Conservation (phyloP, 37 sponge, comb jelly and placozoan genomes). For the Cliona cf. orientalis region DNA sequence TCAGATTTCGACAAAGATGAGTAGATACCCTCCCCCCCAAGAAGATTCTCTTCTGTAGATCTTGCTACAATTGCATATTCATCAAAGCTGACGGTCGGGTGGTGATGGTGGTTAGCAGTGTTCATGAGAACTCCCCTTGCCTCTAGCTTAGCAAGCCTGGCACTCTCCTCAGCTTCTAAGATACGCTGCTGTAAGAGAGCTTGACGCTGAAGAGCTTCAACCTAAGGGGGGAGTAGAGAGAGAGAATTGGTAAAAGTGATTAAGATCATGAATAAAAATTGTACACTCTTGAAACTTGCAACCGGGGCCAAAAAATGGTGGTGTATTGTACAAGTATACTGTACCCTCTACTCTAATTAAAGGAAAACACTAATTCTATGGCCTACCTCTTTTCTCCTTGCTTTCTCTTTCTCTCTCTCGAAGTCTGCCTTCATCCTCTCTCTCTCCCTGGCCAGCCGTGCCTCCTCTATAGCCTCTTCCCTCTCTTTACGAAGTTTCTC, state of each 20-base stretch:
- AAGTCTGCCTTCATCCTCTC: neutral
- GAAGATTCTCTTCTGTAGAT: no score
- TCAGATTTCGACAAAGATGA: no score
- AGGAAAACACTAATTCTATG: no score
- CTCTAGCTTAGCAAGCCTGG: neutral
- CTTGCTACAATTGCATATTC: no score
- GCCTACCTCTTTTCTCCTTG: conserved; percentile 32
- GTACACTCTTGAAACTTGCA: no score
- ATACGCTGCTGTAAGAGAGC: conserved; percentile 22
- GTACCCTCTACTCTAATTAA: neutral
- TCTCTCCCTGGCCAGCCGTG: conserved; percentile 26
- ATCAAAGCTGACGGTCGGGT: no score
- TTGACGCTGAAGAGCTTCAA: neutral
- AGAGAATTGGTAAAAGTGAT: no score
- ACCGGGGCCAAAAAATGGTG: neutral
- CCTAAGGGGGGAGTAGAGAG: neutral
- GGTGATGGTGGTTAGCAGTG: no score
- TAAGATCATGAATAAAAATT: no score
- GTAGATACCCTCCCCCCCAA: no score
- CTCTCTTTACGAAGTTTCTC: neutral
- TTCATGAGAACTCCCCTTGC: no score
- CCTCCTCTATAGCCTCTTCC: conserved; percentile 26
- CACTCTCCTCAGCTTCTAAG: conserved; percentile 21
- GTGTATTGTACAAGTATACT: neutral
- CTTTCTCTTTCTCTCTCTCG: conserved; percentile 25